Conservation (phyloP, 1,140 invertebrate genomes). For the Drosophila nigrodunni region DNA sequence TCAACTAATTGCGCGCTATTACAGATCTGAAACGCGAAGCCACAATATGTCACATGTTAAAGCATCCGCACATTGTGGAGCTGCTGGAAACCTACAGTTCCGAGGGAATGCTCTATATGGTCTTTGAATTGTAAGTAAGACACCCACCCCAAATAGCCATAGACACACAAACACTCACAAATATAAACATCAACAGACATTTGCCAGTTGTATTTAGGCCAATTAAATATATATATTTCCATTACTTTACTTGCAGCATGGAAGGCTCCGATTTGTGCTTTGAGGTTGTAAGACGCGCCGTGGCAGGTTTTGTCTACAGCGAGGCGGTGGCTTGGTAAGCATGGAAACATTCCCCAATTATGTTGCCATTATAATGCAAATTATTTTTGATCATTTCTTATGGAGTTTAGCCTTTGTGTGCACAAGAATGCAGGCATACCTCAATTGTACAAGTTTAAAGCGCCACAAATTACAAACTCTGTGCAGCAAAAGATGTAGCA, state of each 20-base stretch:
- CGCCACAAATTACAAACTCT: constrained; percentile 2
- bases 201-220: constrained; percentile 33
- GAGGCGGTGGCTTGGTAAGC: constrained; percentile 98
- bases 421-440: constrained; percentile 6
- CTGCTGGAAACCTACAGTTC: constrained; percentile 99
- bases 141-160: neutral
- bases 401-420: constrained; percentile 4
- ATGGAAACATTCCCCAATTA: constrained; percentile 25
- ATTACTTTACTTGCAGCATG: constrained; percentile 91
- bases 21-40: constrained; percentile 98
- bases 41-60: constrained; percentile 99
- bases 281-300: constrained; percentile 98
- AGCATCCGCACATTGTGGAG: constrained; percentile 99
- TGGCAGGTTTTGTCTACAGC: constrained; percentile 98
- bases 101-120: constrained; percentile 99
- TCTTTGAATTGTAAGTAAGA: constrained; percentile 98
- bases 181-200: constrained; percentile 1
- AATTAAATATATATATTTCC: constrained; percentile 48
- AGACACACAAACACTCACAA: neutral
- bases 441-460: constrained; percentile 1
- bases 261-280: constrained; percentile 99
- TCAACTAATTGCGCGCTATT: constrained; percentile 83
- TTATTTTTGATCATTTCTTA: constrained; percentile 6
- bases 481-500: neutral
- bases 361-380: constrained; percentile 15